phyloP scores from a whole-genome alignment of 2,797 vertebrate species.

The Poecilia gillii region DNA sequence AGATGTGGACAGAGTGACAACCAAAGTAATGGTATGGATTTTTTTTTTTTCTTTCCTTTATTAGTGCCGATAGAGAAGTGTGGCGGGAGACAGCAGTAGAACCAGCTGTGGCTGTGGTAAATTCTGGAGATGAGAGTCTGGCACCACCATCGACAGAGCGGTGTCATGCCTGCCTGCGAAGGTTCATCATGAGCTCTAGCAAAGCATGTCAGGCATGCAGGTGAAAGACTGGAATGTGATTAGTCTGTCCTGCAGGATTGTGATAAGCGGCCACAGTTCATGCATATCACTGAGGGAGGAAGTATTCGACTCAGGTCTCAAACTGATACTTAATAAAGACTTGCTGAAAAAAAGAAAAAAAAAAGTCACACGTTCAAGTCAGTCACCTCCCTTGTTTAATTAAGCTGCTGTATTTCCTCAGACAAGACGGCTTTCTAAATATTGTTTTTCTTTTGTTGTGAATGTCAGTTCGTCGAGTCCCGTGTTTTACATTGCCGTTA shows the following conservation, averaged over 20 bases:
- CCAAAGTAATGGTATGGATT: slow-evolving; percentile 13
- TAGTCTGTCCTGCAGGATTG: slow-evolving; percentile 82
- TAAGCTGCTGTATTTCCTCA: slow-evolving; percentile 33
- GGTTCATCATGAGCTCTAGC: slow-evolving; percentile 77
- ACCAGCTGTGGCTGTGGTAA: slow-evolving; percentile 37
- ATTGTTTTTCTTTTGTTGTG: slow-evolving; percentile 3
- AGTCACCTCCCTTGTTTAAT: slow-evolving; percentile 46
- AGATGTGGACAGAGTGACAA: slow-evolving; percentile 9
- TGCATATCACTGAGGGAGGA: slow-evolving; percentile 65
- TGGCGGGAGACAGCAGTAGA: slow-evolving; percentile 4
- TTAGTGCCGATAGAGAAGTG: not conserved
- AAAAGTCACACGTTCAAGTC: slow-evolving; percentile 32
- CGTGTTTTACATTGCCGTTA: slow-evolving; percentile 21
- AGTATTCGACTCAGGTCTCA: slow-evolving; percentile 60
- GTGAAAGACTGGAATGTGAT: slow-evolving; percentile 84
- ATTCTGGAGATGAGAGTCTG: slow-evolving; percentile 56
- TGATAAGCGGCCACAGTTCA: slow-evolving; percentile 83
- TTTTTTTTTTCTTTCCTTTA: slow-evolving; percentile 11
- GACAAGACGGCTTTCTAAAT: not conserved
- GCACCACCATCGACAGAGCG: slow-evolving; percentile 68
- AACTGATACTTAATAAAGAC: slow-evolving; percentile 69
- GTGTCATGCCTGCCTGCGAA: slow-evolving; percentile 79
- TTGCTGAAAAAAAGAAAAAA: slow-evolving; percentile 36
- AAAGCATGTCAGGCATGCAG: slow-evolving; percentile 82
- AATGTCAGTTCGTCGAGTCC: slow-evolving; percentile 35